Percentiles rank a stretch among this genome's conserved stretches.
Conservation (phyloP, 2,888 invertebrate species). For the Stegophylla sp. region DNA sequence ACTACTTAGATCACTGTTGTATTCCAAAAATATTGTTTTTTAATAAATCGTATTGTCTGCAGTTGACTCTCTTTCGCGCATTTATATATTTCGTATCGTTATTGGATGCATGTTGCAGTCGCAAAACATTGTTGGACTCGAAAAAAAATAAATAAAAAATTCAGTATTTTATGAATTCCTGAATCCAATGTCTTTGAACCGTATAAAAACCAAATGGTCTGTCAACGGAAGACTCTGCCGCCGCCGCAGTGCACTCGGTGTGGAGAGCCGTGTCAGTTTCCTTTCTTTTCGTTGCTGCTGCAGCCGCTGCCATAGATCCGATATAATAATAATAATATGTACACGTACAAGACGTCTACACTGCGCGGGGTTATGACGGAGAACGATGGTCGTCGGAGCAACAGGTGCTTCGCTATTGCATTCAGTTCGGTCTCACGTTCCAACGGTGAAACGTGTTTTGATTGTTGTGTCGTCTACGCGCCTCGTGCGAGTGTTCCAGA, state of each 20-base stretch:
- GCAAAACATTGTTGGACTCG: too few relatives aligned
- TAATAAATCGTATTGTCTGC: too few relatives aligned
- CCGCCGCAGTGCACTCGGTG: not conserved
- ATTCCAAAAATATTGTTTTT: too few relatives aligned
- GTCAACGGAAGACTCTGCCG: too few relatives aligned
- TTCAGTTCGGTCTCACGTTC: slow-evolving; percentile 51
- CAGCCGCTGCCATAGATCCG: slow-evolving; percentile 24
- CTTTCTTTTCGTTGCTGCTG: slow-evolving; percentile 42
- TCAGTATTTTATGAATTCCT: too few relatives aligned
- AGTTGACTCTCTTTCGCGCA: too few relatives aligned
- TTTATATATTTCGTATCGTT: too few relatives aligned
- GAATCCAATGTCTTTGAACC: too few relatives aligned
- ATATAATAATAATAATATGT: not conserved
- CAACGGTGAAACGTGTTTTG: slow-evolving; percentile 54
- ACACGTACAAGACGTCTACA: slow-evolving; percentile 43
- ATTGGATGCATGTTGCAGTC: too few relatives aligned
- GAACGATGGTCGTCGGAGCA: slow-evolving; percentile 56
- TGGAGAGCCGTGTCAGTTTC: slow-evolving; percentile 32
- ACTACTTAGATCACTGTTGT: too few relatives aligned
- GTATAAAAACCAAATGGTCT: too few relatives aligned
- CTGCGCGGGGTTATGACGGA: slow-evolving; percentile 36
- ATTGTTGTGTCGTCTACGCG: slow-evolving; percentile 25
- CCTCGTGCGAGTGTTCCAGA: slow-evolving; percentile 19
- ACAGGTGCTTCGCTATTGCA: slow-evolving; percentile 42
- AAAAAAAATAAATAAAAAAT: too few relatives aligned